Conservation (phyloP, 2,888 invertebrate species). For the Lasioglossum marginatum region DNA sequence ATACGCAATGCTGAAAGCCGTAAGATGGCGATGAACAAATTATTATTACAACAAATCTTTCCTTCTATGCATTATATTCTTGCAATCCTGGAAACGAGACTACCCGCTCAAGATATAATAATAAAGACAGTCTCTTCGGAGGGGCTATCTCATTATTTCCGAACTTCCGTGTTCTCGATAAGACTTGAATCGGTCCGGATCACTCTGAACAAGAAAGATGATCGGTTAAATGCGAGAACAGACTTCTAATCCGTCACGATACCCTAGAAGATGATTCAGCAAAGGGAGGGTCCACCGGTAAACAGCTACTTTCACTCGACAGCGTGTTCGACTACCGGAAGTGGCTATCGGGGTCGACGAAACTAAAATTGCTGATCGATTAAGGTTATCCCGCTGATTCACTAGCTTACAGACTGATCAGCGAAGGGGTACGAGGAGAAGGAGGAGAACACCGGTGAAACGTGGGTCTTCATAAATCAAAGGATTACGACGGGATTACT, state of each 20-base stretch:
- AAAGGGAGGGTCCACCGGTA: not conserved
- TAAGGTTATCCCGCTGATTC: conserved; percentile 55
- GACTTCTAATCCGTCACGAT: not conserved
- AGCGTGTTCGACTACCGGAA: conserved; percentile 3
- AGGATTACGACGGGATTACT: conserved; percentile 60
- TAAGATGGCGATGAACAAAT: not conserved
- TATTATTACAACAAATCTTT: not conserved
- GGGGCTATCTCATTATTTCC: not conserved
- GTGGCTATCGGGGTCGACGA: conserved; percentile 26
- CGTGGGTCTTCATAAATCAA: conserved; percentile 62
- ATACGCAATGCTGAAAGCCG: not conserved
- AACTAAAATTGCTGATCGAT: conserved; percentile 58
- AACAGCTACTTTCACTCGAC: conserved; percentile 10
- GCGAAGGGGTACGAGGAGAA: not conserved
- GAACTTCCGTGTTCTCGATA: not conserved
- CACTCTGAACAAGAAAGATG: not conserved
- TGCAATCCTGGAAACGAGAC: too few species aligned
- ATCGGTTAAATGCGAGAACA: not conserved
- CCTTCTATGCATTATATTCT: too few species aligned
- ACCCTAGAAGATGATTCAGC: conserved; percentile 1
- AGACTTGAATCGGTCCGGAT: not conserved
- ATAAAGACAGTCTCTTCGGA: not conserved
- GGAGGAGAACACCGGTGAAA: not conserved
- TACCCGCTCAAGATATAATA: too few species aligned
- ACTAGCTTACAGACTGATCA: conserved; percentile 53